phyloP scores from a whole-genome alignment of 2,113 vertebrate species.

The Ornithorhynchus anatinus region DNA sequence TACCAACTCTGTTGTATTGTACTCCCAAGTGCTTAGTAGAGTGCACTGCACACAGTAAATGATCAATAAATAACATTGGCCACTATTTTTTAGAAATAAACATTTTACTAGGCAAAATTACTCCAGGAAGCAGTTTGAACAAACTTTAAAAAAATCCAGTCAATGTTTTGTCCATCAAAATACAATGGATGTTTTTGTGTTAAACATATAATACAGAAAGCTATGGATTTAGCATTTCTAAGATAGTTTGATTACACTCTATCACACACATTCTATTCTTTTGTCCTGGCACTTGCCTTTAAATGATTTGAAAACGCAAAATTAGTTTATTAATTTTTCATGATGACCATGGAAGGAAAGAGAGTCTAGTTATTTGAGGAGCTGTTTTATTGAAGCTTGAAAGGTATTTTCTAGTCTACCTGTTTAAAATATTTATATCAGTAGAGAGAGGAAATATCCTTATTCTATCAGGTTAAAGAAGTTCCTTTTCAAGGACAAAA shows the following conservation, averaged over 20 bases:
- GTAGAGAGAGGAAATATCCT: constrained; percentile 34
- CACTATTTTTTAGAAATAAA: not conserved
- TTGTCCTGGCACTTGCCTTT: constrained; percentile 7
- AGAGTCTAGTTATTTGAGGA: constrained; percentile 31
- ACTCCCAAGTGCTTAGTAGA: no score
- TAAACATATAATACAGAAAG: no score
- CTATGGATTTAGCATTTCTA: constrained; percentile 16
- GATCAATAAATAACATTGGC: constrained; percentile 6
- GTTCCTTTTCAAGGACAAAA: constrained; percentile 45
- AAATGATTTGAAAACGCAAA: constrained; percentile 45
- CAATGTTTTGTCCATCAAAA: not conserved
- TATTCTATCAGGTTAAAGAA: constrained; percentile 44
- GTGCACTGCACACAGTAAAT: no score
- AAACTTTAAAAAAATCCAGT: not conserved
- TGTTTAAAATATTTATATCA: constrained; percentile 69
- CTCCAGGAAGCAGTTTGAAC: not conserved
- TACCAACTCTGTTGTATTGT: no score
- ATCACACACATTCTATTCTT: not conserved
- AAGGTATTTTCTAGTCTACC: constrained; percentile 40
- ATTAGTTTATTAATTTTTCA: constrained; percentile 61
- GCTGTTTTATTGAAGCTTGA: constrained; percentile 44
- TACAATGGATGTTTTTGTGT: not conserved
- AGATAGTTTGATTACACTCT: not conserved
- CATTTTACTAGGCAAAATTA: constrained; percentile 6
- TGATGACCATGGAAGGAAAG: constrained; percentile 36